These are phyloP conservation scores for Microcebus jonahi DNA, from an alignment of 2,113 vertebrate genomes.

Conservation along the genomic window DNA sequence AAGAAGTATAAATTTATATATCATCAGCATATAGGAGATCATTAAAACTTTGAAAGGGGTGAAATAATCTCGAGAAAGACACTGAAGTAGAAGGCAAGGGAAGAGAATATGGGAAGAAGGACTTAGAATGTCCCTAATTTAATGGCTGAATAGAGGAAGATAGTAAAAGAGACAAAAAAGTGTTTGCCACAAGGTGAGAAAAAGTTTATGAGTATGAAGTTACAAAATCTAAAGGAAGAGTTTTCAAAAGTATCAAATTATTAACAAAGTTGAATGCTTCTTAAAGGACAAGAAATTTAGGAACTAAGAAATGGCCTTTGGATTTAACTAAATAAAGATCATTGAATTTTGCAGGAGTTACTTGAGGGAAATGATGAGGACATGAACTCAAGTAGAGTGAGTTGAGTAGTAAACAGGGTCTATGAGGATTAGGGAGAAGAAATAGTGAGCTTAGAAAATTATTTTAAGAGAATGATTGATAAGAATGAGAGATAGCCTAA, in stretches of 20 bases:
- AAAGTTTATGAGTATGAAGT: background rate
- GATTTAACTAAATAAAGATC: background rate
- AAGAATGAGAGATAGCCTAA: no score
- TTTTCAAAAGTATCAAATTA: background rate
- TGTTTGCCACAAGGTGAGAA: background rate
- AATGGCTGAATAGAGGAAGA: background rate
- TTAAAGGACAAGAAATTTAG: background rate
- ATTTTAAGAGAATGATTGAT: background rate
- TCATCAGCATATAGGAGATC: background rate
- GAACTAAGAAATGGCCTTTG: background rate
- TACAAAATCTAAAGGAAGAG: background rate
- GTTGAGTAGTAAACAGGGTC: no score
- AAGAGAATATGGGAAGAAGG: background rate
- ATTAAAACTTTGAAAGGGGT: background rate
- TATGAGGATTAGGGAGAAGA: background rate
- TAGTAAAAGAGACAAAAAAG: background rate
- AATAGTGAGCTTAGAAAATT: background rate
- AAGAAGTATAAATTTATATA: conserved; percentile 10
- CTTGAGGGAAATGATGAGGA: background rate
- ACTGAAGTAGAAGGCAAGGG: background rate
- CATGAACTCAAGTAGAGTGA: no score
- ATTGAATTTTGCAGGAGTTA: background rate
- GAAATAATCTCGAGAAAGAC: background rate
- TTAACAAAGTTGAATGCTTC: background rate
- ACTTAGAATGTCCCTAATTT: background rate